A percentile compares a stretch with the other conserved stretches of the same genome.
Conservation (phyloP, 2,888 invertebrate genomes). For the Strigamia transsilvanica region DNA sequence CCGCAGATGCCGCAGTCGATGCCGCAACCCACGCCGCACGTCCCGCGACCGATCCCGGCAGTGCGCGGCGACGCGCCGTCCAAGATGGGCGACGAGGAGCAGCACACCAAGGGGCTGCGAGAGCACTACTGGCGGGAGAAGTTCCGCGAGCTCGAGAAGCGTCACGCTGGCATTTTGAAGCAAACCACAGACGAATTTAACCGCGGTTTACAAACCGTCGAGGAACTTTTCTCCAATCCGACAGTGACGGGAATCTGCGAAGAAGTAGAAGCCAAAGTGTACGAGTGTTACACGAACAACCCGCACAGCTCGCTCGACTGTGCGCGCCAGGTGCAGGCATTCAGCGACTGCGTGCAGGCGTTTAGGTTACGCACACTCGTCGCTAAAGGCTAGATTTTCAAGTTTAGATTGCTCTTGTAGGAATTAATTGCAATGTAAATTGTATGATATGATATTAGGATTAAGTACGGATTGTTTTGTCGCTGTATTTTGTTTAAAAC, state of each 20-base stretch:
- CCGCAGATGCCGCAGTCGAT: background rate
- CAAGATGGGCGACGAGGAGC: background rate
- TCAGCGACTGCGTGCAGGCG: constrained; percentile 43
- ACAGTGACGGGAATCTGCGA: background rate
- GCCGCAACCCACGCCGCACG: background rate
- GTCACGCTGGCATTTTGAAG: constrained; percentile 9
- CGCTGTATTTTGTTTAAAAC: background rate
- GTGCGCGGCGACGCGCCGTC: background rate
- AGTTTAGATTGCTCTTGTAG: background rate
- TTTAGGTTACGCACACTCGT: constrained; percentile 14
- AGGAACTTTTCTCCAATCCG: constrained; percentile 42
- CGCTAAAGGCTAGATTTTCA: background rate
- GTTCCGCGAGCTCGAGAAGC: constrained; percentile 15
- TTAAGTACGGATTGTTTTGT: constrained; percentile 3
- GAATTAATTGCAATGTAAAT: background rate
- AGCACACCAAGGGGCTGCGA: background rate
- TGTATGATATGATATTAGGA: background rate
- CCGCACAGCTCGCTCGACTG: constrained; percentile 22
- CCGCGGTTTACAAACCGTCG: constrained; percentile 35
- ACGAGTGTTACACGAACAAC: constrained; percentile 33
- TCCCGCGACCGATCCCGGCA: background rate
- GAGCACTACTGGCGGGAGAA: constrained; percentile 51
- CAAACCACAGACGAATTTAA: constrained; percentile 51
- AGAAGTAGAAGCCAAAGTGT: constrained; percentile 11
- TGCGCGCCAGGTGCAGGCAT: constrained; percentile 38